Evolutionary conservation across 2,797 vertebrate genomes (phyloP), one percentile per base, ranked within the genome.

Genomic region (Liparis tanakae): DNA sequence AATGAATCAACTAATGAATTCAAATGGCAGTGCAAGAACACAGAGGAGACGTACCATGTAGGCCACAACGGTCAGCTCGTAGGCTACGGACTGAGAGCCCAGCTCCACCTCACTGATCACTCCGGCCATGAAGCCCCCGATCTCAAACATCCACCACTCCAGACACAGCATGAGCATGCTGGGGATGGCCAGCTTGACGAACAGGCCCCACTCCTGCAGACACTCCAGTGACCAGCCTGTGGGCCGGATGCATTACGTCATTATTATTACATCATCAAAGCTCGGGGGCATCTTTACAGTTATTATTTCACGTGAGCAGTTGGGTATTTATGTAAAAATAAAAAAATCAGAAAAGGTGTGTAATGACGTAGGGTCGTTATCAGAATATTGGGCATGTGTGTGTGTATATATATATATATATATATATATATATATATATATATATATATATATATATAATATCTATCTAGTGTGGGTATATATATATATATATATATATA

Each of bases 161-260:
- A 98, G 94, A 72, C 98, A 99, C 1, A 98, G 87, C 98, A 99
- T 99, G 43, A 99, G 84, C 97, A 99, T 98, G 82, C 98, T 95
- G 13, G 98, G 97, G 37, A 99, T 59, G 0, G 98, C 98, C 85
- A 99, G 92, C 13, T n/a, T 48, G 70, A 96, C 72, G 67, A 98
- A 99, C 30, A 94, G 67, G 0, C 95, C 95, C 98, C 98, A 99
- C 70, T 98, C 96, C 77, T 97, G 90, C 4, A 99, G 92, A 70
- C 96, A 98, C 14, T 96, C 96, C 1, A 73, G 25, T 5, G 95
- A 95, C 98, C 98, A 99, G 1, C 98, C 98, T 99, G 90, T 1
- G 34, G 67, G 46, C 60, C 61, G 70, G 12, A 85, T 34, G 54
- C 50, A 25, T 7, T 2, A 37, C 0, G 10, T 80, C 50, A 30